Conservation (phyloP, 35 echinoderm and acorn worm species). For the Heliocidaris erythrogramma region DNA sequence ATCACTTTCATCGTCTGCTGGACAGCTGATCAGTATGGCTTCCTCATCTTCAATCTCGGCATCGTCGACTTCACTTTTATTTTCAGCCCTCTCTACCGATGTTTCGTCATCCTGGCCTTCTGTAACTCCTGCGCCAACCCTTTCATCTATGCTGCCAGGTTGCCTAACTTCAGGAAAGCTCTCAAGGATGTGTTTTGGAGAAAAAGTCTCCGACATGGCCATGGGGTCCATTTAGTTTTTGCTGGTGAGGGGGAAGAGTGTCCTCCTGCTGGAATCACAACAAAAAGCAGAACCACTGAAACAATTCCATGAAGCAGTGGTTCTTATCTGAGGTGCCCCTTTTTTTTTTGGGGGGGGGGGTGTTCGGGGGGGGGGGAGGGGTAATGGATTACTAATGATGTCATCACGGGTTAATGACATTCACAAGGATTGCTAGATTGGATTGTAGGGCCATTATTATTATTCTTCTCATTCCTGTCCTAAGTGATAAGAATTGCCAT, state of each 20-base stretch:
- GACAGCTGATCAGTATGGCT: conserved; percentile 59
- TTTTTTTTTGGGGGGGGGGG: too few relatives aligned
- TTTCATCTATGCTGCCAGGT: conserved; percentile 66
- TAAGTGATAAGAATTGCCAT: too few relatives aligned
- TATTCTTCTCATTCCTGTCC: too few relatives aligned
- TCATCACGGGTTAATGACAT: too few relatives aligned
- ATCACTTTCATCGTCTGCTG: conserved; percentile 76
- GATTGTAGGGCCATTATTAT: too few relatives aligned
- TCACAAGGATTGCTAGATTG: too few relatives aligned
- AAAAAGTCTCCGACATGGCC: background rate
- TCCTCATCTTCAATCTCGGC: conserved; percentile 54
- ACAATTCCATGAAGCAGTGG: too few relatives aligned
- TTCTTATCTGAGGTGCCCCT: too few relatives aligned
- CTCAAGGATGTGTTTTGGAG: background rate
- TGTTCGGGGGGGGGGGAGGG: too few relatives aligned
- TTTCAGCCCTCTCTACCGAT: conserved; percentile 41
- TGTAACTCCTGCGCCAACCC: conserved; percentile 72
- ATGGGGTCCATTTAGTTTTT: background rate
- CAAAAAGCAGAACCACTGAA: too few relatives aligned
- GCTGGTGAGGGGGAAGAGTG: background rate
- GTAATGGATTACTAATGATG: too few relatives aligned
- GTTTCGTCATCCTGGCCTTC: conserved; percentile 64
- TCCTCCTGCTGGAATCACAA: too few relatives aligned
- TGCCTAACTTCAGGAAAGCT: conserved; percentile 54
- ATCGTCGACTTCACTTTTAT: background rate